These are phyloP conservation scores for Epirrhoe tristata DNA, from an alignment of 2,888 invertebrate genomes.

Conservation along the genomic window DNA sequence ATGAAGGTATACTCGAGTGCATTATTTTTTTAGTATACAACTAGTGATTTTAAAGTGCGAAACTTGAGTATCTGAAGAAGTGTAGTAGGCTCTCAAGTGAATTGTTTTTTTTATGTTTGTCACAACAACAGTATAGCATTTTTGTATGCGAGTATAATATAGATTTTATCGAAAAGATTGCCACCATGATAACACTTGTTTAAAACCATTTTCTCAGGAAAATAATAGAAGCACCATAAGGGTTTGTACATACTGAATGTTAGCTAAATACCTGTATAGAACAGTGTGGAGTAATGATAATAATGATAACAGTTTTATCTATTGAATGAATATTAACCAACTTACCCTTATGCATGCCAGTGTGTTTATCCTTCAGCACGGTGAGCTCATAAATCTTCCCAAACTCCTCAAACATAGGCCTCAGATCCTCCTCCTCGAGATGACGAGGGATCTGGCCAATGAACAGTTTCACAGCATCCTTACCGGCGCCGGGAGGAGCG, in stretches of 20 bases:
- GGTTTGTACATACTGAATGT: no score
- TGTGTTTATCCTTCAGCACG: slow-evolving; percentile 97
- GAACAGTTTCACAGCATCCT: slow-evolving; percentile 92
- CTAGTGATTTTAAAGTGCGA: slow-evolving; percentile 1
- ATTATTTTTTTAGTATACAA: slow-evolving; percentile 12
- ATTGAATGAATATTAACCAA: background rate
- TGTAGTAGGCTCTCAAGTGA: background rate
- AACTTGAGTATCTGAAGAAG: background rate
- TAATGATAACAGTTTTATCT: background rate
- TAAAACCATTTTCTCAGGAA: no score
- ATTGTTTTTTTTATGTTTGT: background rate
- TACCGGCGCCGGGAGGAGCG: slow-evolving; percentile 79
- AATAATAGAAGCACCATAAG: no score
- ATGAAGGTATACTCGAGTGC: slow-evolving; percentile 6
- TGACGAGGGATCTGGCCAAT: slow-evolving; percentile 97
- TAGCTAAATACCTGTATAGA: no score
- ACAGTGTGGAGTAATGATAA: no score
- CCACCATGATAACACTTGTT: no score
- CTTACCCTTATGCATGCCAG: slow-evolving; percentile 97
- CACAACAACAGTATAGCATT: no score
- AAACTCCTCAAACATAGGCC: slow-evolving; percentile 96
- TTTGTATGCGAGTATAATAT: no score
- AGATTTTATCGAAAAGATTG: background rate
- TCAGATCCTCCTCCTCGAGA: slow-evolving; percentile 93
- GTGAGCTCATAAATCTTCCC: slow-evolving; percentile 98